Percentiles rank a stretch among this genome's conserved stretches.
Evolutionary conservation across 2,888 invertebrate species (phyloP).

Genomic region (Brachynemurus nebulosus): DNA sequence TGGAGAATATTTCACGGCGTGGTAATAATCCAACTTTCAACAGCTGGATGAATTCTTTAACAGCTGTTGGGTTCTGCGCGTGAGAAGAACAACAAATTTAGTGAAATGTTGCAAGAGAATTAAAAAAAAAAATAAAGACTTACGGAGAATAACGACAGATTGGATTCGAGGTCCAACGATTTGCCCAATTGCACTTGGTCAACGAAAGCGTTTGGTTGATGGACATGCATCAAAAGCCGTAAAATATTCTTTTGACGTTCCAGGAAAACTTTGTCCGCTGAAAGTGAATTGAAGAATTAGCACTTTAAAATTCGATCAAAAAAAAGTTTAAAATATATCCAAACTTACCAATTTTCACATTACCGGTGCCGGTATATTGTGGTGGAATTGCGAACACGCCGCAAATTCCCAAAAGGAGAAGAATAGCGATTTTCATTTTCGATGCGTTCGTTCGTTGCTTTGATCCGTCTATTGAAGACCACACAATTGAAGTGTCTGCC

Average conservation of each 20-base stretch:
- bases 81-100: neutral
- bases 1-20: constrained; percentile 27
- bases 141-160: constrained; percentile 42
- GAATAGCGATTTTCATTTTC: too few species aligned
- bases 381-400: neutral
- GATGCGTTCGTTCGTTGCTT: too few species aligned
- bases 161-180: constrained; percentile 42
- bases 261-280: constrained; percentile 42
- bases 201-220: constrained; percentile 42
- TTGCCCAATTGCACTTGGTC: constrained; percentile 41
- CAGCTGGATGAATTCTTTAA: constrained; percentile 26
- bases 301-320: neutral
- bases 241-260: constrained; percentile 41
- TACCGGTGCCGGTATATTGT: too few species aligned
- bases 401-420: too few species aligned
- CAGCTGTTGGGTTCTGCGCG: constrained; percentile 23
- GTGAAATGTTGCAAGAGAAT: neutral
- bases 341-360: constrained; percentile 7
- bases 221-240: constrained; percentile 44
- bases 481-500: too few species aligned
- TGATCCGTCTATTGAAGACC: too few species aligned
- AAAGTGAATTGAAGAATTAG: constrained; percentile 22
- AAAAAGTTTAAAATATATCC: constrained; percentile 10
- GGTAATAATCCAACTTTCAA: constrained; percentile 26
- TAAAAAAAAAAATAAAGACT: constrained; percentile 16